These are phyloP conservation scores for Mergus octosetaceus DNA, from an alignment of 2,797 vertebrate species.

Conservation along the genomic window DNA sequence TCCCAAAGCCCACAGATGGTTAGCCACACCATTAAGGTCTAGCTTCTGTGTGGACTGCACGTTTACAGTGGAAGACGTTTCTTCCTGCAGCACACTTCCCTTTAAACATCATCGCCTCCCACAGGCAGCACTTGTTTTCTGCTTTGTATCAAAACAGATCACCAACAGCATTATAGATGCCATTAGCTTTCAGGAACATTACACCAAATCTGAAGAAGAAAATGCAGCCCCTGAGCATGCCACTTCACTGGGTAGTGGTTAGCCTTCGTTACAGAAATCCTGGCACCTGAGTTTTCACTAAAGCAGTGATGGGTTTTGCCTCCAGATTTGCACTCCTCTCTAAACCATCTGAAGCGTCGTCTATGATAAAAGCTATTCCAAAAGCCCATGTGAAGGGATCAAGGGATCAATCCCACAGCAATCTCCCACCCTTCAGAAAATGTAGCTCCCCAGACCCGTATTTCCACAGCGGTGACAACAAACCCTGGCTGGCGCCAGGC, in stretches of 20 bases:
- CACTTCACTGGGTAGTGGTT: background rate
- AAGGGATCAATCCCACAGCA: background rate
- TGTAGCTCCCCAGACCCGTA: background rate
- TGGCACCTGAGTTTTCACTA: background rate
- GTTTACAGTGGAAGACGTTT: background rate
- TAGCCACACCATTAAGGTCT: background rate
- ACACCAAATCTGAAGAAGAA: constrained; percentile 18
- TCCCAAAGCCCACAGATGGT: background rate
- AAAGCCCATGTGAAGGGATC: background rate
- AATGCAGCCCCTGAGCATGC: background rate
- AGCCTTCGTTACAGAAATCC: background rate
- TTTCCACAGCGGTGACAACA: rapidly evolving
- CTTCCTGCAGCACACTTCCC: background rate
- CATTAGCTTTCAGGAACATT: constrained; percentile 46
- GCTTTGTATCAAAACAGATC: constrained; percentile 48
- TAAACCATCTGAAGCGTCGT: background rate
- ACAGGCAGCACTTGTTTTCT: constrained; percentile 52
- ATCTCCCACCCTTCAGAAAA: background rate
- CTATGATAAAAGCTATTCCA: background rate
- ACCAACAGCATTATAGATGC: background rate
- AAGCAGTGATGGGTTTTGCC: background rate
- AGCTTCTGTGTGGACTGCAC: background rate
- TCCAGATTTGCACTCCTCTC: background rate
- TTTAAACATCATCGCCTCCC: constrained; percentile 29
- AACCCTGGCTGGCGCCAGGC: rapidly evolving